Base-by-base conservation (phyloP, 2,113 vertebrate genomes). In the Nannospalax galili region DNA sequence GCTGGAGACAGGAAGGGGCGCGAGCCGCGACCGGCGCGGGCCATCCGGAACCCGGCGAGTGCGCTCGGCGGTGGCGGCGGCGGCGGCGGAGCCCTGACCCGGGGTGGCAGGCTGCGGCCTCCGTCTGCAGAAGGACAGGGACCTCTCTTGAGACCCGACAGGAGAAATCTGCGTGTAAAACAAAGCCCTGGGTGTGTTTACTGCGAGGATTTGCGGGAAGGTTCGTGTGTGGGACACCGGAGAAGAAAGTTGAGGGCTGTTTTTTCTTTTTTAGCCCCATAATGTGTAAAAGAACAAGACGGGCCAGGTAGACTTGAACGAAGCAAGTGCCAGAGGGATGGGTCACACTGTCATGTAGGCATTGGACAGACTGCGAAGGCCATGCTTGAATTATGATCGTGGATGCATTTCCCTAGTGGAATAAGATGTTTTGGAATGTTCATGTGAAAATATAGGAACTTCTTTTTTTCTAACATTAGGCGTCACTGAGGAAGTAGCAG, bases 171-270 rank as follows among this genome's bases (percentile, higher is more conserved):
- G 64, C 16, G 37, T 56, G 92, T 92, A n/a, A 96, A 96, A 97
- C 96, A 97, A 97, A 98, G 98, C 96, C 91, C 81, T n/a, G 93
- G 97, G 96, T 96, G 94, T 82, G 90, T 93, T 90, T 84, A 92
- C 67, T 15, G 72, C 42, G 56, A 69, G 94, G 89, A 95, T 60
- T 92, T 74, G 69, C 91, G 95, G 92, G 94, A 45, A 77, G 73
- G 42, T 64, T 74, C 17, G 70, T n/a, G 4, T 48, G 22, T 35
- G 4, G 88, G 91, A 89, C 96, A 87, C 62, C 1, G 65, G 92
- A 77, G 95, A 88, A 94, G 81, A 98, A 98, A 98, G 96, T 98
- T 98, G 80, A 77, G 75, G 93, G 62, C 6, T 45, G 28, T 62
- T 22, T 60, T 62, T 84, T n/a, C 81, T 35, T 45, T 92, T 97